Percentiles rank a stretch among this genome's conserved stretches.
Evolutionary conservation across 1,140 invertebrate species (phyloP).

Genomic region (Frieseomelitta varia): DNA sequence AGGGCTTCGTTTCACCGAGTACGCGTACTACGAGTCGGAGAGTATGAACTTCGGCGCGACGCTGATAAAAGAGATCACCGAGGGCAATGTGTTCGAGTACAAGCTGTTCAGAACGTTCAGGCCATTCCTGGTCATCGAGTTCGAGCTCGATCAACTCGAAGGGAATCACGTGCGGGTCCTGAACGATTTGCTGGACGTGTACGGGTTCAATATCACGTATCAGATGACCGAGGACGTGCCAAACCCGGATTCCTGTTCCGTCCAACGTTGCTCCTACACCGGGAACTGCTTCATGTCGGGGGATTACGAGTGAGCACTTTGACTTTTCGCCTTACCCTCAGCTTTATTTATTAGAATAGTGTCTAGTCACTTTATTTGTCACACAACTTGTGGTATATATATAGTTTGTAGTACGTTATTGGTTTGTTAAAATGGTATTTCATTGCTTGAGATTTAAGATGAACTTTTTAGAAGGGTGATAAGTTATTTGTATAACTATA

Average conservation of each 20-base stretch:
- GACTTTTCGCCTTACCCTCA: accelerated
- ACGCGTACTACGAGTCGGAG: conserved; percentile 88
- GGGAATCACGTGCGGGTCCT: conserved; percentile 92
- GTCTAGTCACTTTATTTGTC: too few relatives aligned
- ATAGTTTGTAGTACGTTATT: too few relatives aligned
- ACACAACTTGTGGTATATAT: too few relatives aligned
- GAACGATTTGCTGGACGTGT: conserved; percentile 91
- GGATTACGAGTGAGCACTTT: conserved; percentile 85
- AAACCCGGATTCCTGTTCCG: conserved; percentile 87
- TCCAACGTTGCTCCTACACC: conserved; percentile 90
- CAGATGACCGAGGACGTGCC: conserved; percentile 85
- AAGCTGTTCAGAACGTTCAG: conserved; percentile 87
- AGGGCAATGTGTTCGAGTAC: conserved; percentile 87
- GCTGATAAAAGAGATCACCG: conserved; percentile 85
- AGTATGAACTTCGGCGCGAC: conserved; percentile 85
- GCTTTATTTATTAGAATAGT: neutral
- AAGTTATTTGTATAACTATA: too few relatives aligned
- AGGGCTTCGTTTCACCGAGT: conserved; percentile 91
- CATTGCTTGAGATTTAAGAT: too few relatives aligned
- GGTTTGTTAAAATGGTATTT: too few relatives aligned
- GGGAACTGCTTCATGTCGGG: conserved; percentile 90
- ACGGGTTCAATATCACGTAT: conserved; percentile 96
- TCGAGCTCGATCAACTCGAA: conserved; percentile 88
- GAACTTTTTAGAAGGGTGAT: too few relatives aligned
- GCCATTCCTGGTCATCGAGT: conserved; percentile 90